Evolutionary conservation across 2,113 vertebrate genomes (phyloP).

Genomic region (Ictidomys tridecemlineatus): DNA sequence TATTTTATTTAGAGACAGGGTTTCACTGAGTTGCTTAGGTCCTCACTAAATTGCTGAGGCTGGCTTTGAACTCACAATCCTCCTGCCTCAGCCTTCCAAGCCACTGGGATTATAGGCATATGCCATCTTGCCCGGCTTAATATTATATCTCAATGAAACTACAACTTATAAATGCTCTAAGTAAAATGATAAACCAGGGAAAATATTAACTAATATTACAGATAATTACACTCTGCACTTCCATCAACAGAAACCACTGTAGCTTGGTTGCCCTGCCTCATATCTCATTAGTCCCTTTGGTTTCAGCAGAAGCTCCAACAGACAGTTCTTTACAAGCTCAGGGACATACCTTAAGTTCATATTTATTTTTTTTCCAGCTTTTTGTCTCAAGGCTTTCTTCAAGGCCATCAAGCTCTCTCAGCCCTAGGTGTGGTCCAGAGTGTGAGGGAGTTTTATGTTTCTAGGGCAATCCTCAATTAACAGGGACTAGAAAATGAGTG

Average conservation of each 20-base stretch:
- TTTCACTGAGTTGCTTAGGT: too few relatives aligned
- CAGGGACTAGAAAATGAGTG: background rate
- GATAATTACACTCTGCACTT: background rate
- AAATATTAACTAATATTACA: background rate
- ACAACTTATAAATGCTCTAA: background rate
- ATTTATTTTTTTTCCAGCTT: background rate
- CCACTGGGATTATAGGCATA: too few relatives aligned
- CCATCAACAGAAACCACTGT: background rate
- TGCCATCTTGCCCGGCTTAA: too few relatives aligned
- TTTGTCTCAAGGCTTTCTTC: background rate
- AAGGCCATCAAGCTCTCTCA: background rate
- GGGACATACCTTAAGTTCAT: background rate
- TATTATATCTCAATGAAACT: background rate
- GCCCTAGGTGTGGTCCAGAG: background rate
- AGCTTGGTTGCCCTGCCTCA: background rate
- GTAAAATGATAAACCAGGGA: slow-evolving; percentile 34
- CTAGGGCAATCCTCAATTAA: background rate
- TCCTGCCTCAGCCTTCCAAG: too few relatives aligned
- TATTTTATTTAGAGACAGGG: too few relatives aligned
- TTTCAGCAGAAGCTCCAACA: background rate
- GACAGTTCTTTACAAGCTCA: background rate
- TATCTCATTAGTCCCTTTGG: background rate
- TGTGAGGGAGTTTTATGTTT: background rate
- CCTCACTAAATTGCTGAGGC: too few relatives aligned
- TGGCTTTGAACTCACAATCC: too few relatives aligned